These are phyloP conservation scores for Papilio protenor DNA, from an alignment of 2,888 invertebrate species.

Conservation along the genomic window DNA sequence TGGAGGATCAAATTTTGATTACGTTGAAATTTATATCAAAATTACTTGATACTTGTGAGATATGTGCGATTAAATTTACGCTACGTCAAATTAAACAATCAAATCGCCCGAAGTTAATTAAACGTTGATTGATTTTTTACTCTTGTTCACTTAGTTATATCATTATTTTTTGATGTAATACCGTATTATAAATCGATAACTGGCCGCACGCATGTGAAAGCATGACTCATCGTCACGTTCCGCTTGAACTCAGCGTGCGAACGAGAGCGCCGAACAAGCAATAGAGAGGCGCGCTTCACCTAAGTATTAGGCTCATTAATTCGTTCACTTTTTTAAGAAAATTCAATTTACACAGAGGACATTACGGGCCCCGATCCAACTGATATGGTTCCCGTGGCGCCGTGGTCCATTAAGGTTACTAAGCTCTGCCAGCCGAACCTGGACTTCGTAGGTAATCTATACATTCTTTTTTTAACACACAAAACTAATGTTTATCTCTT, in stretches of 20 bases:
- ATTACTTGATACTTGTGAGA: conserved; percentile 34
- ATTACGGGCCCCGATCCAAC: conserved; percentile 88
- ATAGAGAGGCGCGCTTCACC: too few species aligned
- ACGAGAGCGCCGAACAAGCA: too few species aligned
- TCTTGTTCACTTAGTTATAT: too few species aligned
- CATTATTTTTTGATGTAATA: too few species aligned
- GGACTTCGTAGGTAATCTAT: conserved; percentile 92
- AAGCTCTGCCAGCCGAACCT: conserved; percentile 97
- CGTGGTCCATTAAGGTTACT: conserved; percentile 96
- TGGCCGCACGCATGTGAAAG: too few species aligned
- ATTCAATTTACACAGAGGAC: conserved; percentile 84
- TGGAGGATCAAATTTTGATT: conserved; percentile 47
- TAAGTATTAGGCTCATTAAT: too few species aligned
- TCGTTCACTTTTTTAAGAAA: not conserved
- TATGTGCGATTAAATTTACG: conserved; percentile 9
- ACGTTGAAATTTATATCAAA: conserved; percentile 45
- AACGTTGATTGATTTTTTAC: conserved; percentile 30
- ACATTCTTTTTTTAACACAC: conserved; percentile 18
- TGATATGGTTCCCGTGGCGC: conserved; percentile 90
- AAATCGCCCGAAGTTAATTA: conserved; percentile 2
- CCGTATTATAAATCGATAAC: too few species aligned
- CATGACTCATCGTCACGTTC: too few species aligned
- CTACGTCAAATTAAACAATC: conserved; percentile 22
- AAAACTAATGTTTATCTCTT: not conserved
- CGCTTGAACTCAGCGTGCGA: too few species aligned